Evolutionary conservation across 2,888 invertebrate species (phyloP), one percentile per base, ranked within the genome.

Genomic region (Nemotelus pantherinus): DNA sequence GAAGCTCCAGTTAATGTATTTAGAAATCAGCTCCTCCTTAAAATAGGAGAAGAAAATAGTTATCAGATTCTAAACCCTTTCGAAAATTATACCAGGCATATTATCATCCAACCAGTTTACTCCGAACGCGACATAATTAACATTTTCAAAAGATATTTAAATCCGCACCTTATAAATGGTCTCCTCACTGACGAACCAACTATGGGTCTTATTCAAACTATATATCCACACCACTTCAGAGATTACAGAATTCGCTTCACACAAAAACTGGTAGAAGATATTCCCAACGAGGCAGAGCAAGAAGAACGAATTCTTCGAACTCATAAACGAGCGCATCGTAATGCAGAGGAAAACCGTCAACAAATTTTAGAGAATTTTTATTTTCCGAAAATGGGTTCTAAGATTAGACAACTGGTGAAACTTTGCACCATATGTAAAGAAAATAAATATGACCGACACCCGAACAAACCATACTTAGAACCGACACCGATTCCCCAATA

Each of bases 1-100:
- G 60, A 74, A 74, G 4, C 74, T 39, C 74, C 74, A 57, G 39
- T 74, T 5, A 74, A 77, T 2, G 7, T 58, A 58, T 10, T 58
- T n/a, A n/a, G 25, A 25, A 58, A 58, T 5, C 58, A 58, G 2
- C 58, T 58, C 25, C 9, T 58, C 25, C 58, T 58, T 58, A 43
- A 41, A 10, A 43, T 41, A 63, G 43, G 43, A 41, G 63, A 63
- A 4, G 63, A 63, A 25, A 63, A n/a, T n/a, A n/a, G n/a, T n/a
- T n/a, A n/a, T n/a, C n/a, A n/a, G n/a, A n/a, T n/a, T n/a, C n/a
- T n/a, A n/a, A n/a, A 63, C 25, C 25, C 25, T 25, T 25, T 25
- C 25, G 25, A 25, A 25, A 25, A 1, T 25, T 25, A 25, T 25
- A 25, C 25, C 25, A 25, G 25, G 25, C 25, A 25, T 25, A 25